Base-by-base conservation (phyloP, 23 tunicate species). In the Oikopleura dioica region DNA sequence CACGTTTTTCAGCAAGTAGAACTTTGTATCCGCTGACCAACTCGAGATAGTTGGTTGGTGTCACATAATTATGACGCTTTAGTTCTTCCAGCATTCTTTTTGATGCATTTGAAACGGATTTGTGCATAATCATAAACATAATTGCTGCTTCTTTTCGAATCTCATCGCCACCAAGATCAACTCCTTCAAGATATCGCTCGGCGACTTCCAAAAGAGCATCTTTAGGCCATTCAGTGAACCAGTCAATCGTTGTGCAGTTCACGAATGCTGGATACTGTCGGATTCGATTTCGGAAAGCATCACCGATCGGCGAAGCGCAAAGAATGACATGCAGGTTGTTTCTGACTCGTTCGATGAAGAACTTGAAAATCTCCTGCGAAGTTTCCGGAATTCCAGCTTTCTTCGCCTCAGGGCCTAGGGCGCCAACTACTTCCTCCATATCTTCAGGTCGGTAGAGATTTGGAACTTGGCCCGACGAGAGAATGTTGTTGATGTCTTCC, bases 241-340 rank as follows among this genome's bases (percentile, higher is more conserved):
- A 76, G 69, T 89, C 96, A 35, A 89, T 89, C 12, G 96, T 89
- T 1, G 89, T 84, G 68, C 96, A 89, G 69, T 89, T 89, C 37
- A 84, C 96, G 51, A 89, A 84, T 1, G 96, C 96, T 23, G 96
- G 96, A 50, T 89, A 89, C 69, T 89, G 96, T 31, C 96, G 96
- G 50, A 89, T 79, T 1, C 96, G 96, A 50, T 84, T 85, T 77
- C 96, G 84, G 92, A 89, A 89, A 4, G 83, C 79, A 24, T 89
- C 96, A 44, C 96, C 96, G 4, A 89, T 85, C 1, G 96, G 96
- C 63, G 89, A 84, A 88, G 84, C 82, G 51, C 96, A 84, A 29
- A 89, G 81, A 37, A 76, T 77, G 1, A 89, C 82, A 44, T 84
- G 89, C 0, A 89, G 87, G 55, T 89, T 89, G 75, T 83, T 78